A percentile compares a stretch with the other conserved stretches of the same genome.
Evolutionary conservation across 2,113 vertebrate genomes (phyloP).

Genomic region (Dendropsophus ebraccatus): DNA sequence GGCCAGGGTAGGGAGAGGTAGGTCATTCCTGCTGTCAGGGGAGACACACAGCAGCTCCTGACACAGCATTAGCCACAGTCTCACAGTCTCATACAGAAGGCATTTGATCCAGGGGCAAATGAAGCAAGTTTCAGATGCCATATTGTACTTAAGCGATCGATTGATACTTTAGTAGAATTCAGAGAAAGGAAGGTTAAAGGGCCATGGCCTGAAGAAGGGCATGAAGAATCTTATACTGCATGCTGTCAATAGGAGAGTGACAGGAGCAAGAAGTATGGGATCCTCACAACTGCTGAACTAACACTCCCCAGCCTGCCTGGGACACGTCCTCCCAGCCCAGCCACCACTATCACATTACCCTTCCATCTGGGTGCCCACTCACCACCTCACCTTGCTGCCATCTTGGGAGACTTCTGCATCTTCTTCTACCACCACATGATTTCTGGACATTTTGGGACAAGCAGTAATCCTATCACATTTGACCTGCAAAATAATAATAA

Average conservation of each 20-base stretch:
- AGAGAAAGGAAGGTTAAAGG: slow-evolving; percentile 20
- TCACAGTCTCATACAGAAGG: background rate
- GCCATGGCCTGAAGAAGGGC: slow-evolving; percentile 65
- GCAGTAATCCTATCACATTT: background rate
- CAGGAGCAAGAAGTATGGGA: slow-evolving; percentile 70
- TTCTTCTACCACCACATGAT: background rate
- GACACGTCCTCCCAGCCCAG: slow-evolving; percentile 74
- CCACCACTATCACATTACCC: slow-evolving; percentile 73
- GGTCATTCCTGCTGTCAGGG: slow-evolving; percentile 31
- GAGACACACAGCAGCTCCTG: background rate
- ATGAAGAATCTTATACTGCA: slow-evolving; percentile 66
- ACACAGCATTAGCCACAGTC: slow-evolving; percentile 16
- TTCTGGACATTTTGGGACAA: background rate
- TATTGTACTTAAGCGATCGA: slow-evolving; percentile 64
- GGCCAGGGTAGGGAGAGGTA: background rate
- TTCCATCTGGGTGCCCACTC: slow-evolving; percentile 63
- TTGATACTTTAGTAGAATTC: slow-evolving; percentile 56
- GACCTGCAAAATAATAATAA: background rate
- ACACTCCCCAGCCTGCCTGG: slow-evolving; percentile 66
- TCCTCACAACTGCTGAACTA: slow-evolving; percentile 76
- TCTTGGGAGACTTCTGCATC: background rate
- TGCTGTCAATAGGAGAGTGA: slow-evolving; percentile 71
- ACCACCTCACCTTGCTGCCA: background rate
- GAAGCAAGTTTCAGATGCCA: slow-evolving; percentile 62
- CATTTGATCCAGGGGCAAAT: slow-evolving; percentile 44